These are phyloP conservation scores for Meteorus cinctellus DNA, from an alignment of 2,888 invertebrate genomes.

Conservation along the genomic window DNA sequence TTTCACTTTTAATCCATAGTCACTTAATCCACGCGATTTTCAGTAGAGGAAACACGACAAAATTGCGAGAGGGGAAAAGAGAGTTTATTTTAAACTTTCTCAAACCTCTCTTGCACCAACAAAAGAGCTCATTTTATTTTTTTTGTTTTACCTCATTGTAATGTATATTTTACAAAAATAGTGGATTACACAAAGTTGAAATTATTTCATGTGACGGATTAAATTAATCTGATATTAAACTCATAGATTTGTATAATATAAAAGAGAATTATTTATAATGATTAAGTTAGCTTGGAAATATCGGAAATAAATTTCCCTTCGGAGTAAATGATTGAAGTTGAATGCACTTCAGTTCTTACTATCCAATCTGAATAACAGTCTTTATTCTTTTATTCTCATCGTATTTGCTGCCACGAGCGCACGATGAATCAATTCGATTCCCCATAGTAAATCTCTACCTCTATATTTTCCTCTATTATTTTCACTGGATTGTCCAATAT, in stretches of 20 bases:
- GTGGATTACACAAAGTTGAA: neutral
- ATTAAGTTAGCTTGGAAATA: neutral
- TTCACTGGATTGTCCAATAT: constrained; percentile 34
- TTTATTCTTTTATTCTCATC: constrained; percentile 16
- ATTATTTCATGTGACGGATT: neutral
- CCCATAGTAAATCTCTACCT: neutral
- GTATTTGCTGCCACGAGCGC: constrained; percentile 9
- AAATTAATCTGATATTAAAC: neutral
- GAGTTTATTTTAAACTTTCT: constrained; percentile 4
- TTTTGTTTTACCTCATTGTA: neutral
- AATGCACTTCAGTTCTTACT: constrained; percentile 6
- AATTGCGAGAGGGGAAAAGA: neutral
- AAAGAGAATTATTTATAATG: neutral
- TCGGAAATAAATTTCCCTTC: neutral
- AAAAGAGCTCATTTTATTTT: neutral
- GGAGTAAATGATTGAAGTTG: constrained; percentile 16
- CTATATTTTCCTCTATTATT: neutral
- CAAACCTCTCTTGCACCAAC: constrained; percentile 4
- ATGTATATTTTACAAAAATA: neutral
- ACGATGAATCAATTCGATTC: constrained; percentile 33
- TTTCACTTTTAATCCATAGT: constrained; percentile 34
- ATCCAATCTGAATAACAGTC: constrained; percentile 34
- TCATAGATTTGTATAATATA: neutral
- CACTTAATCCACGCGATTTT: constrained; percentile 34
- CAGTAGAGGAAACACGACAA: constrained; percentile 20